Conservation (phyloP, 2,113 vertebrate genomes). For the Murina feae region DNA sequence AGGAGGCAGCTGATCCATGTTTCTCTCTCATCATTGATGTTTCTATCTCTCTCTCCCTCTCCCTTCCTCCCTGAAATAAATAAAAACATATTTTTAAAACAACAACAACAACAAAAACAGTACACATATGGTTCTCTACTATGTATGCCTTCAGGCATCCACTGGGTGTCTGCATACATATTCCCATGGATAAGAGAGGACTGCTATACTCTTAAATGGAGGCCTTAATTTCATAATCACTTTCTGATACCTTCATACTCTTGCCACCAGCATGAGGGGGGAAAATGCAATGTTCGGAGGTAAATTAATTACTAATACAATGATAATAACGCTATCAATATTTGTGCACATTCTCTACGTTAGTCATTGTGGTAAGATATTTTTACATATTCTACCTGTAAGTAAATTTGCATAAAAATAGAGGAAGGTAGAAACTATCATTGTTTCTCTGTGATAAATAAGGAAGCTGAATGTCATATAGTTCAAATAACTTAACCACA, state of each 20-base stretch:
- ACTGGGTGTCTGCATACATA: neutral
- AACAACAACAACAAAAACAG: too few relatives aligned
- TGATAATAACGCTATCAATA: neutral
- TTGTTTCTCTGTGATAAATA: neutral
- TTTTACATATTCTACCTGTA: neutral
- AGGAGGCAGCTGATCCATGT: too few relatives aligned
- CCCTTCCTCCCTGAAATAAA: too few relatives aligned
- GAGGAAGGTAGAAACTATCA: neutral
- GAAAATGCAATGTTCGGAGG: neutral
- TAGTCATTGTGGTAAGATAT: neutral
- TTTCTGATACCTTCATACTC: slow-evolving; percentile 62
- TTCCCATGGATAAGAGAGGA: too few relatives aligned
- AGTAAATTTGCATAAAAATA: neutral
- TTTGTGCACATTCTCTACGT: neutral
- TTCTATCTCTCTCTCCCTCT: too few relatives aligned
- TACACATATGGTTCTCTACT: too few relatives aligned
- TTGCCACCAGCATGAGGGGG: neutral
- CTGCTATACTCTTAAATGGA: neutral
- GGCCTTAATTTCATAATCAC: slow-evolving; percentile 67
- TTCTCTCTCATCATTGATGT: too few relatives aligned
- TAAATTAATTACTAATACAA: neutral
- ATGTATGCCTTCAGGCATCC: too few relatives aligned
- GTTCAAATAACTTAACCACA: neutral
- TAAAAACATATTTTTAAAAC: too few relatives aligned
- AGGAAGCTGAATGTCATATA: neutral